Evolutionary conservation across 1,140 invertebrate genomes (phyloP).

Genomic region (Holotrichia oblita): DNA sequence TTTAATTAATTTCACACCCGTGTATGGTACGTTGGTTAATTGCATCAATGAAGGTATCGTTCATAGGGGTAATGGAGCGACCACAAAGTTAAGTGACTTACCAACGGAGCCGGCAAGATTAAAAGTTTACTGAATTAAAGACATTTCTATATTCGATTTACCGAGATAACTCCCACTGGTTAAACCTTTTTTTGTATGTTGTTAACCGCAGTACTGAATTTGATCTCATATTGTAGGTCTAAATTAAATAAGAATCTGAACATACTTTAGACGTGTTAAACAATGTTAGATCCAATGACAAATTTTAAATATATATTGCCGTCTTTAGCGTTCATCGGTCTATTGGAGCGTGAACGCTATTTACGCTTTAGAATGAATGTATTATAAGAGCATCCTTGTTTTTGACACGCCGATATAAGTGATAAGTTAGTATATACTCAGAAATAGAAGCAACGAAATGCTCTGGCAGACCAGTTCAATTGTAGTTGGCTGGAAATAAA

Average conservation of each 20-base stretch:
- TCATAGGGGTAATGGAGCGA: background rate
- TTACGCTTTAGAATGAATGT: too few relatives aligned
- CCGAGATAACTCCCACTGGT: background rate
- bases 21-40: constrained; percentile 14
- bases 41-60: background rate
- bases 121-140: background rate
- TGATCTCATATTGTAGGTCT: background rate
- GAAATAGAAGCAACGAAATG: too few relatives aligned
- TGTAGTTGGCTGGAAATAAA: too few relatives aligned
- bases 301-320: too few relatives aligned
- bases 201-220: background rate
- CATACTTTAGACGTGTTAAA: too few relatives aligned
- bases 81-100: background rate
- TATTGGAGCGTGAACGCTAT: too few relatives aligned
- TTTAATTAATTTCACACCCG: constrained; percentile 25
- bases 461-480: too few relatives aligned
- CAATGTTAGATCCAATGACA: too few relatives aligned
- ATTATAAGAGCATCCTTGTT: too few relatives aligned
- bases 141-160: constrained; percentile 6
- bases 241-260: background rate
- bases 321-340: too few relatives aligned
- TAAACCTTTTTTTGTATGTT: background rate
- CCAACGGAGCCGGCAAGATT: background rate
- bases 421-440: too few relatives aligned
- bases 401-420: too few relatives aligned